These are phyloP conservation scores for Taeniopygia guttata DNA, from an alignment of 2,797 vertebrate genomes.

Conservation along the genomic window DNA sequence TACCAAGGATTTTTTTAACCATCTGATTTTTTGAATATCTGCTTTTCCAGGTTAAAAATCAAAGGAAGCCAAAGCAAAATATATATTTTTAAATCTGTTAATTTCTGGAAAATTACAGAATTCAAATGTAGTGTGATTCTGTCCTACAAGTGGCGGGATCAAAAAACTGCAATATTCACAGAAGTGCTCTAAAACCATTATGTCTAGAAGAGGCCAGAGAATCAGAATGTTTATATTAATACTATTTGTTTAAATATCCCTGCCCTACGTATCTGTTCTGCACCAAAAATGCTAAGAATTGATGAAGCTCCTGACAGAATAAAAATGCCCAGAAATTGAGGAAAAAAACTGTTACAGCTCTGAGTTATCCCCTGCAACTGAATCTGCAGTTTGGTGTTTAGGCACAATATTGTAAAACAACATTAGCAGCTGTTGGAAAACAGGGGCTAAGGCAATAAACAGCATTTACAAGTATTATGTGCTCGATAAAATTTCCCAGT, in stretches of 20 bases:
- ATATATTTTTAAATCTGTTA: not conserved
- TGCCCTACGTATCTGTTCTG: not conserved
- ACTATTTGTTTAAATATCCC: not conserved
- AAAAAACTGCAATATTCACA: not conserved
- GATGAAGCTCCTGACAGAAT: not conserved
- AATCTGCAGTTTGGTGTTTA: not conserved
- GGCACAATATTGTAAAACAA: not conserved
- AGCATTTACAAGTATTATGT: not conserved
- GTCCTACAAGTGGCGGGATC: not conserved
- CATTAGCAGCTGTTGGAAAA: not conserved
- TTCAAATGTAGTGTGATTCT: not conserved
- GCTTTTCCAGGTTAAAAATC: not conserved
- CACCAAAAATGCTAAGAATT: not conserved
- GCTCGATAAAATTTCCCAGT: not conserved
- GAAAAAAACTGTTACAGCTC: not conserved
- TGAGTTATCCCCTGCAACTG: not conserved
- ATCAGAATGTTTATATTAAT: not conserved
- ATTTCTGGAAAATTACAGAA: not conserved
- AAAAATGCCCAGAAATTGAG: not conserved
- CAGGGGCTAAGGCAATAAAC: not conserved
- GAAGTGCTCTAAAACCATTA: not conserved
- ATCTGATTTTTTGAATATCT: not conserved
- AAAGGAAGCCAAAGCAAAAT: not conserved
- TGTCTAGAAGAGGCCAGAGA: not conserved
- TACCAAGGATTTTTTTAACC: not conserved